Base-by-base conservation (phyloP, 1,140 invertebrate genomes). In the Danaus melanippus region DNA sequence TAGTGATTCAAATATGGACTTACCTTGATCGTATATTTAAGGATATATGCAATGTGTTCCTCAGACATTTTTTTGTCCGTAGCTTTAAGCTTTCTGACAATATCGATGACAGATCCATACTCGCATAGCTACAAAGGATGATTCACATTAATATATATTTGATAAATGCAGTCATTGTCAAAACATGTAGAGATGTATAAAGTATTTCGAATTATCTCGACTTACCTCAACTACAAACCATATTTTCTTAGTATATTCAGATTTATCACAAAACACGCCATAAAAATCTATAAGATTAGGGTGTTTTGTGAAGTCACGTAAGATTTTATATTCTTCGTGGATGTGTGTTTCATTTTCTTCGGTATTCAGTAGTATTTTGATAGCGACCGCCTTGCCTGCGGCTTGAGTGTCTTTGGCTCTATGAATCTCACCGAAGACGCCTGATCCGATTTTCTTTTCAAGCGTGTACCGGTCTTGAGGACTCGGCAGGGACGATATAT, bases 201-300 rank as follows among this genome's bases (percentile, higher is more conserved):
- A 46, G 40, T 45, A 50, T 49, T 60, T 43, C 53, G 49, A 56
- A 17, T 46, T 60, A 50, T 45, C 10, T 40, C n/a, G 5, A 65
- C 88, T 89, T 87, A 97, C 95, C 92, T 97, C 94, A 89, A 97
- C 91, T 43, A 94, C 91, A 72, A 98, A 93, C 96, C 95, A 97
- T 47, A 97, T 90, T 76, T 96, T 92, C 66, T 94, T 92, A 8
- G 90, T 87, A 9, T 86, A 86, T 47, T 90, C 89, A 8, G 88
- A 89, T 58, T 89, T 90, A 52, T 91, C 92, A 60, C 93, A 91
- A 82, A 92, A 97, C 11, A 93, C 92, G 21, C 95, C 95, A 77
- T 95, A 94, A 79, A 97, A 97, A 52, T 93, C 91, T 0, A 94
- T 92, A 8, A 98, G 85, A 86, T 96, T 96, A 0, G 91, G 89